These are phyloP conservation scores for Eriosoma lanigerum DNA, from an alignment of 1,140 invertebrate genomes.

Conservation along the genomic window DNA sequence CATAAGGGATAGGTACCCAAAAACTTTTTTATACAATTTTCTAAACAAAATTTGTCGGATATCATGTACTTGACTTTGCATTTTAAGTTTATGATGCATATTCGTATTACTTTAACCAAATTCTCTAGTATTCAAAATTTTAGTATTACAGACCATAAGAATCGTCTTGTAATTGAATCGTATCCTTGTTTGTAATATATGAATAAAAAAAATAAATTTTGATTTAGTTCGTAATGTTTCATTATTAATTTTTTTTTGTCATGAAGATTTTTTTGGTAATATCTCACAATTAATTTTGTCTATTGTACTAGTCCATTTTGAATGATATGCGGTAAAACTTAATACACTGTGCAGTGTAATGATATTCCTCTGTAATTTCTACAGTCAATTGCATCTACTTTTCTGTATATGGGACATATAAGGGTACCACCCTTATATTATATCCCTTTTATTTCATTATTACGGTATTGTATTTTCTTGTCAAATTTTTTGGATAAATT, in stretches of 20 bases:
- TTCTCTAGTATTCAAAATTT: not conserved
- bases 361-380: not conserved
- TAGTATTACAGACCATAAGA: not conserved
- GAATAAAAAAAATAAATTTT: slow-evolving; percentile 27
- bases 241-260: not conserved
- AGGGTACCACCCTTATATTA: no score
- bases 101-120: slow-evolving; percentile 8
- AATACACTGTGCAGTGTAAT: not conserved
- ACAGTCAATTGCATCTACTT: slow-evolving; percentile 51
- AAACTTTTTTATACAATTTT: not conserved
- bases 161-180: slow-evolving; percentile 20
- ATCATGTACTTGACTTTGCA: not conserved
- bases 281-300: not conserved
- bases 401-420: slow-evolving; percentile 54
- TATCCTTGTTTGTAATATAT: slow-evolving; percentile 26
- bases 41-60: not conserved
- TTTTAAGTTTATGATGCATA: not conserved
- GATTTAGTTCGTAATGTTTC: not conserved
- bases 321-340: not conserved
- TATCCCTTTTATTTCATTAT: slow-evolving; percentile 55
- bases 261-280: not conserved
- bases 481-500: not conserved
- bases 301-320: not conserved
- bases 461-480: slow-evolving; percentile 53
- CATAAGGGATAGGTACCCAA: not conserved